Evolutionary conservation across 1,140 invertebrate genomes (phyloP).

Genomic region (Cheumatopsyche charites): DNA sequence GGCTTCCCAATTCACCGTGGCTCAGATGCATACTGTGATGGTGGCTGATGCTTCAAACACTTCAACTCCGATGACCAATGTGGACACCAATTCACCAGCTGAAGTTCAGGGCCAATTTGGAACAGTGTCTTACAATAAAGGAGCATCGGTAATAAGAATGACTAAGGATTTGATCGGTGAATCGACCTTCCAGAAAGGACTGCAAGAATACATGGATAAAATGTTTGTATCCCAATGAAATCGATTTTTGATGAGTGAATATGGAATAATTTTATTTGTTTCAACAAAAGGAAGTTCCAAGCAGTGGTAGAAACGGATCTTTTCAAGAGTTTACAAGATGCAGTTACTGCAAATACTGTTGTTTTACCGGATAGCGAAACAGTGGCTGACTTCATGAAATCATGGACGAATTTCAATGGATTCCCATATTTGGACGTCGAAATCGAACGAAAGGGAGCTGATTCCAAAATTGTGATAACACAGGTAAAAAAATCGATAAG

Average conservation of each 20-base stretch:
- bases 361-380: too few relatives aligned
- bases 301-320: background rate
- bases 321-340: background rate
- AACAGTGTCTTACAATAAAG: conserved; percentile 62
- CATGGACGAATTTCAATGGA: conserved; percentile 3
- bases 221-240: conserved; percentile 18
- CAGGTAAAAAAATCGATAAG: too few relatives aligned
- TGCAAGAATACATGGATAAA: conserved; percentile 51
- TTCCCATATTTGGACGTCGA: background rate
- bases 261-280: background rate
- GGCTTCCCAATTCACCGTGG: conserved; percentile 59
- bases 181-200: conserved; percentile 60
- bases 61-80: conserved; percentile 58
- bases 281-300: too few relatives aligned
- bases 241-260: background rate
- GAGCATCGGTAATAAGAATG: conserved; percentile 70
- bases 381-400: conserved; percentile 1
- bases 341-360: background rate
- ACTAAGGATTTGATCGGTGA: conserved; percentile 67
- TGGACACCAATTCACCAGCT: conserved; percentile 52
- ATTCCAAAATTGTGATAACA: background rate
- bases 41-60: conserved; percentile 63
- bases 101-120: conserved; percentile 59
- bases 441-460: background rate
- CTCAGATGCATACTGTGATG: conserved; percentile 65